Percentiles rank a stretch among this genome's conserved stretches.
phyloP scores from a whole-genome alignment of 2,888 invertebrate species.

The Aricia artaxerxes region DNA sequence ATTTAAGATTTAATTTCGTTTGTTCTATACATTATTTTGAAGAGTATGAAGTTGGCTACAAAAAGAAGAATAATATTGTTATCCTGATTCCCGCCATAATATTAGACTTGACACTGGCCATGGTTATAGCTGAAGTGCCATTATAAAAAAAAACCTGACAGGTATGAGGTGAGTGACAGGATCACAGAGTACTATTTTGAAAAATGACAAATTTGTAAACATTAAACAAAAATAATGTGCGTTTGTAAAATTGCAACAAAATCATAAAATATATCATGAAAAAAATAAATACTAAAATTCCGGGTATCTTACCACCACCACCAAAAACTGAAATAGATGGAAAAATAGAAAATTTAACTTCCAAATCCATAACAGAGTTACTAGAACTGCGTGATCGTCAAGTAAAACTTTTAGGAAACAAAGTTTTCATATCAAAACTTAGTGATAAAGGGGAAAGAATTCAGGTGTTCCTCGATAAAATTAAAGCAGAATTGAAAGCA shows the following conservation, averaged over 20 bases:
- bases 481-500: slow-evolving; percentile 68
- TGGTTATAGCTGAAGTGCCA: too few relatives aligned
- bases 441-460: slow-evolving; percentile 82
- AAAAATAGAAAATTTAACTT: slow-evolving; percentile 72
- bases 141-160: too few relatives aligned
- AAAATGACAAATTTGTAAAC: background rate
- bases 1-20: too few relatives aligned
- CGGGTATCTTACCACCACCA: slow-evolving; percentile 67
- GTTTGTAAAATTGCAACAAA: background rate
- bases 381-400: slow-evolving; percentile 79
- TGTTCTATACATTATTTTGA: too few relatives aligned
- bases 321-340: slow-evolving; percentile 77
- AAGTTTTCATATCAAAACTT: slow-evolving; percentile 75
- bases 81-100: too few relatives aligned
- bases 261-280: slow-evolving; percentile 50
- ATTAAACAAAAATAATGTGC: slow-evolving; percentile 14
- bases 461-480: slow-evolving; percentile 66
- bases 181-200: too few relatives aligned
- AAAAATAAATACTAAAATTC: slow-evolving; percentile 66
- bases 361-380: slow-evolving; percentile 71
- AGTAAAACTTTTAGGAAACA: slow-evolving; percentile 76
- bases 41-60: too few relatives aligned
- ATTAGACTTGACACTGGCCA: too few relatives aligned
- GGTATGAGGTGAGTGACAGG: too few relatives aligned
- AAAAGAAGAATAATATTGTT: too few relatives aligned